A percentile compares a stretch with the other conserved stretches of the same genome.
Conservation (phyloP, 2,113 vertebrate species). For the rat (Rattus norvegicus) region GRCr8 NC_086035.1:4963001-4963500, state of each 20-base stretch:
- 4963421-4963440: neutral
- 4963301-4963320: neutral
- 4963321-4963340: neutral
- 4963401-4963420: neutral
- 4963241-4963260: too few species aligned
- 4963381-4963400: neutral
- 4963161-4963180: too few species aligned
- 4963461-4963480: too few species aligned
- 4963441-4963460: neutral
- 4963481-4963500: too few species aligned
- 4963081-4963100: neutral
- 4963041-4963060: too few species aligned
- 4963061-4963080: too few species aligned
- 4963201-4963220: too few species aligned
- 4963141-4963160: too few species aligned
- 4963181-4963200: too few species aligned
- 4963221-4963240: neutral
- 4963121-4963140: neutral
- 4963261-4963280: too few species aligned
- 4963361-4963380: neutral
- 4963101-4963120: neutral
- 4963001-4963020: neutral
- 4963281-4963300: neutral
- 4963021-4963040: too few species aligned
- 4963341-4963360: fast-evolving